Conservation (phyloP, 1,140 invertebrate genomes). For the Papilio dardanus region DNA sequence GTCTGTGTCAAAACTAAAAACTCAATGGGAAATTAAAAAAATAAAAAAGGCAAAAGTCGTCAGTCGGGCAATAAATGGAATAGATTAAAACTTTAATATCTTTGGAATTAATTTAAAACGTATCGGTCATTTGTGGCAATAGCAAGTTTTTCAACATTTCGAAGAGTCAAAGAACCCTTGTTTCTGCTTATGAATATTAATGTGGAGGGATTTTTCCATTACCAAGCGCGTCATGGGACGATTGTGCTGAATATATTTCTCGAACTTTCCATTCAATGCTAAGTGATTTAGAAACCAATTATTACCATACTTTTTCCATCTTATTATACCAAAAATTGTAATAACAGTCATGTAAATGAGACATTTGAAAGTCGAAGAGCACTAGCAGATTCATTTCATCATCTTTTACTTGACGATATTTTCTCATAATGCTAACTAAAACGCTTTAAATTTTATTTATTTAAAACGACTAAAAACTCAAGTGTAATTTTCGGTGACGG, state of each 20-base stretch:
- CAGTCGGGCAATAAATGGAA: not conserved
- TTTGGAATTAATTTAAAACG: not conserved
- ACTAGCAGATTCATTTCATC: not conserved
- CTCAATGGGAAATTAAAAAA: not conserved
- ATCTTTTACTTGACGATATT: not conserved
- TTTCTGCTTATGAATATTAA: slow-evolving; percentile 38
- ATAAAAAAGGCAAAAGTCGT: not conserved
- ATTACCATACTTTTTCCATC: slow-evolving; percentile 6
- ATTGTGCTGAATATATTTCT: slow-evolving; percentile 51
- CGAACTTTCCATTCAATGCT: slow-evolving; percentile 52
- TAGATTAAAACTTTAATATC: not conserved
- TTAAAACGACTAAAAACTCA: too few species aligned
- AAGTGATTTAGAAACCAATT: slow-evolving; percentile 48
- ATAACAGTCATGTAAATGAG: slow-evolving; percentile 11
- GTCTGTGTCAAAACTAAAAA: too few species aligned
- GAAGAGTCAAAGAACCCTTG: slow-evolving; percentile 33
- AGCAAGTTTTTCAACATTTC: slow-evolving; percentile 28
- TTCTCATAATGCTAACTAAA: not conserved
- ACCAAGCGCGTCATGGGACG: slow-evolving; percentile 40
- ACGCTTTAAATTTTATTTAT: not conserved
- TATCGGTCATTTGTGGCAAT: slow-evolving; percentile 1
- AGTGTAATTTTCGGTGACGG: too few species aligned
- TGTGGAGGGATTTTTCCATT: slow-evolving; percentile 36
- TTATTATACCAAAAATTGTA: slow-evolving; percentile 17
- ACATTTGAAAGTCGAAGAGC: not conserved